These are phyloP conservation scores for Ormyrus pomaceus DNA, from an alignment of 2,888 invertebrate genomes.

Conservation along the genomic window DNA sequence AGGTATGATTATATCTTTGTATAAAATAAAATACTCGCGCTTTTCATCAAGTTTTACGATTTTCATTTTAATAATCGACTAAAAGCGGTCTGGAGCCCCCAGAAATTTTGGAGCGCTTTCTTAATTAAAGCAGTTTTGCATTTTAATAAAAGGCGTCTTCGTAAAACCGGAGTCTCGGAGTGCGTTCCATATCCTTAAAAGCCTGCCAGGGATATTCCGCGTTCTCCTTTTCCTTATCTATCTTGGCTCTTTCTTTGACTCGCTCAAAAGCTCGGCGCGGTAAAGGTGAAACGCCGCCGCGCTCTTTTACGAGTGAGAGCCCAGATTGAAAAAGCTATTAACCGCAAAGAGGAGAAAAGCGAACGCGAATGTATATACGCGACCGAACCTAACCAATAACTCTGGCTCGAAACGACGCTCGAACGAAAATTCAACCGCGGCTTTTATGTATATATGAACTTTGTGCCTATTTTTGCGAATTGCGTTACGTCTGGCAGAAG, in stretches of 20 bases:
- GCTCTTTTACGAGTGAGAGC: conserved; percentile 28
- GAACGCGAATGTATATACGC: not conserved
- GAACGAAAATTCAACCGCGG: not conserved
- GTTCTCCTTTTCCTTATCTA: conserved; percentile 17
- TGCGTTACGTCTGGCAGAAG: not conserved
- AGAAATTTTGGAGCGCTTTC: no score
- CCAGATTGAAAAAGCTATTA: conserved; percentile 38
- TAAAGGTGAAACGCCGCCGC: conserved; percentile 1
- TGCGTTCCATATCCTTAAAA: not conserved
- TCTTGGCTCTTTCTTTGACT: not conserved
- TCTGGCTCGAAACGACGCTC: not conserved
- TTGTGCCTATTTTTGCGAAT: not conserved
- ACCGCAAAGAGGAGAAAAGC: not conserved
- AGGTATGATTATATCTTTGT: no score
- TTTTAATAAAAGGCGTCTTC: no score
- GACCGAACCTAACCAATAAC: not conserved
- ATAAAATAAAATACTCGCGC: no score
- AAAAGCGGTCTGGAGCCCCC: no score
- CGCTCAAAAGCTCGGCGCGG: not conserved
- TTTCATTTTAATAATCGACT: no score
- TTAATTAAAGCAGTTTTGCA: no score
- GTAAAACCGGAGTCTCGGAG: no score
- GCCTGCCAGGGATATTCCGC: not conserved
- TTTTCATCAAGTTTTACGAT: no score
- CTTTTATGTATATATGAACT: not conserved